Evolutionary conservation across 2,888 invertebrate species (phyloP), one percentile per base, ranked within the genome.

Genomic region (Amphiduros pacificus): DNA sequence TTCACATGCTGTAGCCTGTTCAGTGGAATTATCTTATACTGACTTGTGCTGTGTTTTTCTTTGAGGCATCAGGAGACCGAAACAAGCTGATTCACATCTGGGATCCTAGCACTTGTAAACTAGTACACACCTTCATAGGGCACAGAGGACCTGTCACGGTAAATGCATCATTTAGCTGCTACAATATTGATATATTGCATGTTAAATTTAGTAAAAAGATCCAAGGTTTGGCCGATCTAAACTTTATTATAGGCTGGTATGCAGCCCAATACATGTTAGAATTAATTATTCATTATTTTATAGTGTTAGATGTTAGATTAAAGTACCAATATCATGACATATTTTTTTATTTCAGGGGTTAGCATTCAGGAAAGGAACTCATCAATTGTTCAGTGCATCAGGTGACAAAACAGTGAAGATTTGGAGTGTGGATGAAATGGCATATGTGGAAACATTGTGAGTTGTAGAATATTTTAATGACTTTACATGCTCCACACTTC

Each of bases 351-450:
- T 74, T 22, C 72, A 82, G 83, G 92, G 92, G 14, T 79, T 98
- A 56, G 89, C 89, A 17, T 94, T 98, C 82, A 89, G 93, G 73
- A 90, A 88, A 78, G 90, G 90, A 69, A 89, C 91, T 2, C 93
- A 94, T 83, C 90, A 91, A 57, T 85, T 98, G 63, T 97, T 83
- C 74, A 85, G 85, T 71, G 78, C 81, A 49, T 85, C 86, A 5
- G 74, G 78, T 60, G 87, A 87, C 71, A 79, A 82, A 60, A 79
- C 83, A 48, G 90, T 96, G 0, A 94, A 95, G 86, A 90, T 95
- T 61, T 99, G 98, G 98, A 93, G 92, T 69, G 84, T 97, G 59
- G 93, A 94, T 84, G 96, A 98, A 82, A 92, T 95, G 92, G 90
- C 92, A 1, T 97, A 95, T 83, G 91, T 96, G 11, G 97, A 98